phyloP scores from a whole-genome alignment of 2,113 vertebrate species.

The Naja naja region DNA sequence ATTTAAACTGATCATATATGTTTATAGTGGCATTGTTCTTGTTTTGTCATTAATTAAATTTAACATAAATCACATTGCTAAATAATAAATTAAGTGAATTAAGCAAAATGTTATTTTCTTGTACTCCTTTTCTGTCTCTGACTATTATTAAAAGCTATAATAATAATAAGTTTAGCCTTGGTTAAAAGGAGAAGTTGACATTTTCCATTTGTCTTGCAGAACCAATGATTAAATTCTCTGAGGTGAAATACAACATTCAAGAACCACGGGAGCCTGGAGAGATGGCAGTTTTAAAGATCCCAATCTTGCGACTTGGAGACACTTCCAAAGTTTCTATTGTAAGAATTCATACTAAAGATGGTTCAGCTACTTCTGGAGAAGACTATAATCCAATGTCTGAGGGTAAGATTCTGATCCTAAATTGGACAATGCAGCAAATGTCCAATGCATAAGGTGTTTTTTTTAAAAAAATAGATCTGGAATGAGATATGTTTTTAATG shows the following conservation, averaged over 20 bases:
- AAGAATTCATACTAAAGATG: slow-evolving; percentile 84
- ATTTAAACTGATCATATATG: background rate
- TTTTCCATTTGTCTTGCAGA: slow-evolving; percentile 53
- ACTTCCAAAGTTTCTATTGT: slow-evolving; percentile 81
- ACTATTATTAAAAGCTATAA: background rate
- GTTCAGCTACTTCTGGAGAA: slow-evolving; percentile 82
- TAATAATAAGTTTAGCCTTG: background rate
- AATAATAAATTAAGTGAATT: background rate
- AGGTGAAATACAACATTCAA: slow-evolving; percentile 80
- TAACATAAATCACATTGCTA: background rate
- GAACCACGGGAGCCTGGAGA: slow-evolving; percentile 77
- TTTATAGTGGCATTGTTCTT: background rate
- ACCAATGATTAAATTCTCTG: slow-evolving; percentile 82
- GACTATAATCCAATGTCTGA: slow-evolving; percentile 85
- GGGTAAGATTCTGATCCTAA: slow-evolving; percentile 58
- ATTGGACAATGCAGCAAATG: background rate
- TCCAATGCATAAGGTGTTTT: background rate
- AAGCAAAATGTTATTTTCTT: background rate
- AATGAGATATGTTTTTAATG: background rate
- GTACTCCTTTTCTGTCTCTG: background rate
- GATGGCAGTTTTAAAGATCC: slow-evolving; percentile 72
- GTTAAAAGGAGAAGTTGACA: background rate
- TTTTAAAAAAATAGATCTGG: background rate
- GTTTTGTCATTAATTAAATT: background rate
- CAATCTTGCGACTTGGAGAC: slow-evolving; percentile 75